Base-by-base conservation (phyloP, 37 sponge, comb jelly and placozoan species). In the Oscarella lobularis region DNA sequence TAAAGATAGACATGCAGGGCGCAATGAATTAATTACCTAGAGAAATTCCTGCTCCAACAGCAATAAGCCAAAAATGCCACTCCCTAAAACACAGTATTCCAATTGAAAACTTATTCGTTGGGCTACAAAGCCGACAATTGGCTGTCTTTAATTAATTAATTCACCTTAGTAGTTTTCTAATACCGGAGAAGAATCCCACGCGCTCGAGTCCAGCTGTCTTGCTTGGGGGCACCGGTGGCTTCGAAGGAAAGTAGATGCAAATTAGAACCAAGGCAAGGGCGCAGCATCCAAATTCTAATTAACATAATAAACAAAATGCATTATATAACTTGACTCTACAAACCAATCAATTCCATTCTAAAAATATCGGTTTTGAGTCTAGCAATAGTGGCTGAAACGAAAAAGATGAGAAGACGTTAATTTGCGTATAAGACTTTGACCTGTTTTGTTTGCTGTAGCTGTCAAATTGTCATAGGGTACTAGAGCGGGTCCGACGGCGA, bases 401-500 rank as follows among this genome's bases (percentile, higher is more conserved):
- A n/a, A n/a, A n/a, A n/a, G n/a, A n/a, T n/a, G n/a, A n/a, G n/a
- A n/a, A n/a, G n/a, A n/a, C n/a, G n/a, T n/a, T n/a, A n/a, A n/a
- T n/a, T n/a, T n/a, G n/a, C n/a, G n/a, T n/a, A n/a, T n/a, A n/a
- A n/a, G n/a, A n/a, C n/a, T n/a, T n/a, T n/a, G n/a, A n/a, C n/a
- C n/a, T n/a, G n/a, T n/a, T n/a, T n/a, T n/a, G n/a, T n/a, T n/a
- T n/a, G 20, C 9, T 48, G 60, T 48, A 9, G 20, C 60, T 27
- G 9, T 48, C 14, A 20, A 48, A 9, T 48, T 48, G 31, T 67
- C 4, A 6, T 74, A 6, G n/a, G 40, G 66, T 5, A 74, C 75
- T n/a, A 74, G 20, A 74, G 29, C n/a, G 54, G 75, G 75, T 5
- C 75, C 75, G n/a, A 74, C 27, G 20, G 54, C 75, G 29, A 74